Evolutionary conservation across 2,113 vertebrate genomes (phyloP).

Genomic region (Fregetta grallaria): DNA sequence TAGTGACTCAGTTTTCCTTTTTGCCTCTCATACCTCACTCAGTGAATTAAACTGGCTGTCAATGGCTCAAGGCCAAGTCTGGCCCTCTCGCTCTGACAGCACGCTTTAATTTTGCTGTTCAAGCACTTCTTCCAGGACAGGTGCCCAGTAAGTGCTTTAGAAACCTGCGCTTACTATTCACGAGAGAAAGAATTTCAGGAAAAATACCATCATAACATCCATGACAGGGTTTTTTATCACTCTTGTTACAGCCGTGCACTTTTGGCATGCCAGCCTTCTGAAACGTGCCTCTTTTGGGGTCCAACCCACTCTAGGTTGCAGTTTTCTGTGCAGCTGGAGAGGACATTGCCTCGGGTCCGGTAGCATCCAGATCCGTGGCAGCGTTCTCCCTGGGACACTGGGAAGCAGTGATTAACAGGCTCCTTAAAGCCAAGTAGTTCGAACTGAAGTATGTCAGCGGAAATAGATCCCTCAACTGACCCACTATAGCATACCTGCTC

Average conservation of each 20-base stretch:
- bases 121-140: conserved; percentile 42
- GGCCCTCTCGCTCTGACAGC: conserved; percentile 14
- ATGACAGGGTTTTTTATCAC: not conserved
- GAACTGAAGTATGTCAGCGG: not conserved
- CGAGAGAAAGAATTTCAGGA: not conserved
- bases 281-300: not conserved
- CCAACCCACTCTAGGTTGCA: not conserved
- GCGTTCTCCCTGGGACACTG: not conserved
- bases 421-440: not conserved
- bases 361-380: not conserved
- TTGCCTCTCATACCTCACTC: not conserved
- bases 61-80: conserved; percentile 24
- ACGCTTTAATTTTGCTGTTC: conserved; percentile 23
- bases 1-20: conserved; percentile 33
- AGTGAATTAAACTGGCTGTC: conserved; percentile 11
- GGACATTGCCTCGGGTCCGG: not conserved
- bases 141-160: conserved; percentile 32
- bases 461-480: not conserved
- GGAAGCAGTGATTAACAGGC: not conserved
- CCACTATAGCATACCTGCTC: not conserved
- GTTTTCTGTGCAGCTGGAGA: not conserved
- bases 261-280: not conserved
- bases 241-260: not conserved
- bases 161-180: conserved; percentile 21
- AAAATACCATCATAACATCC: not conserved